These are phyloP conservation scores for Lamellibrachia satsuma DNA, from an alignment of 2,888 invertebrate species.

Conservation along the genomic window DNA sequence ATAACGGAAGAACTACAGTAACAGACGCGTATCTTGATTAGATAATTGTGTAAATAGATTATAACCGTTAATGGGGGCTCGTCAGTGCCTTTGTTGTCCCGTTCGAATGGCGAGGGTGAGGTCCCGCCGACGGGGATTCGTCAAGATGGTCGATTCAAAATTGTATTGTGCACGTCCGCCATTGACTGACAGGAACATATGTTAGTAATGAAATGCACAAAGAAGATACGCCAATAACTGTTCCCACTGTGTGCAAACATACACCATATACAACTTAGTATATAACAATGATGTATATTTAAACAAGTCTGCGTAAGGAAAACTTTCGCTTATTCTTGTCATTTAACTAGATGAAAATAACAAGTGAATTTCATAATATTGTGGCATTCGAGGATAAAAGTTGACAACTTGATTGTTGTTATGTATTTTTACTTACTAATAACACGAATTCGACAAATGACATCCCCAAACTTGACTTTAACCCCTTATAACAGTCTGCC, in stretches of 20 bases:
- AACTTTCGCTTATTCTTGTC: not conserved
- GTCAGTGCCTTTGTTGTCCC: not conserved
- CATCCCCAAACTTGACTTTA: no score
- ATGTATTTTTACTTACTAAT: no score
- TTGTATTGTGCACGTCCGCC: not conserved
- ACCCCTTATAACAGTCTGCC: not conserved
- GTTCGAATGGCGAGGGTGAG: not conserved
- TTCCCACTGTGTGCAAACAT: not conserved
- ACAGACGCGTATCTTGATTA: conserved; percentile 1
- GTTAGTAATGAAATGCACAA: not conserved
- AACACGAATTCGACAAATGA: no score
- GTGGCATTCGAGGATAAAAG: not conserved
- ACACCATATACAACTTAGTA: not conserved
- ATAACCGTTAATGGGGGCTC: not conserved
- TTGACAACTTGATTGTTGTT: not conserved
- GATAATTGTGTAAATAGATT: not conserved
- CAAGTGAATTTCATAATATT: not conserved
- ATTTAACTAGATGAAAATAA: not conserved
- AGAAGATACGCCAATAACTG: not conserved
- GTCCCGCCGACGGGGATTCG: not conserved
- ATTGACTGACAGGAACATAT: not conserved
- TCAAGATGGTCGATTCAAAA: no score
- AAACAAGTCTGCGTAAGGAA: not conserved
- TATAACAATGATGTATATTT: not conserved
- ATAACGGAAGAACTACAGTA: conserved; percentile 9